Base-by-base conservation (phyloP, 2,888 invertebrate species). In the Rhamphomyia laevipes region DNA sequence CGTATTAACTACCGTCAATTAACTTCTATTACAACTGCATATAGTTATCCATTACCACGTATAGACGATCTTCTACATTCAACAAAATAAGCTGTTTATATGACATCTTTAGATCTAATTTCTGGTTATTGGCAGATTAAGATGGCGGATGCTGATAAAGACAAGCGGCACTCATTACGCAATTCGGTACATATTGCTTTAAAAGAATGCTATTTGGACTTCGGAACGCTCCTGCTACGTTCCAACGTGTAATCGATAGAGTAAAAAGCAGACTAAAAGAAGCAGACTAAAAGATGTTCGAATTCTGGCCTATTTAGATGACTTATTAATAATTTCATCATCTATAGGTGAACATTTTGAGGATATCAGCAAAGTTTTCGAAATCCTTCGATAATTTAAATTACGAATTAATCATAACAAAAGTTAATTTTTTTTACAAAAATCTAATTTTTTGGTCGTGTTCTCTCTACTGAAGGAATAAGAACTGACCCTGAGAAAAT, bases 41-140 rank as follows among this genome's bases (percentile, higher is more conserved):
- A 64, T 47, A 51, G 53, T 3, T 70, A 68, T 40, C 66, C 65
- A 1, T 46, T 68, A 13, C 70, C 70, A 2, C 52, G 64, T 11
- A 66, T 70, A 23, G 70, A 70, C 45, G 68, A 70, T 17, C 50
- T 66, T 18, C 46, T 70, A 10, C 64, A 67, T 41, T 56, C 53
- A 1, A 60, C 65, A 1, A 62, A 60, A 48, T 51, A 51, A 9
- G 54, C 56, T 4, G 52, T 56, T 23, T 55, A 53, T 12, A 64
- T 66, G 62, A 57, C 61, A 10, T 63, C 64, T 1, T 46, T 69
- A 4, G 66, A 68, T 46, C 53, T 69, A 2, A 55, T 57, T 21
- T 49, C 59, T n/a, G 67, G 67, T 1, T 70, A 67, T 50, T 66
- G 63, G 59, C 68, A 69, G 47, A 57, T 65, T 1, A 49, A 47